Evolutionary conservation across 2,113 vertebrate genomes (phyloP).

Genomic region (Halcyon malimbica): DNA sequence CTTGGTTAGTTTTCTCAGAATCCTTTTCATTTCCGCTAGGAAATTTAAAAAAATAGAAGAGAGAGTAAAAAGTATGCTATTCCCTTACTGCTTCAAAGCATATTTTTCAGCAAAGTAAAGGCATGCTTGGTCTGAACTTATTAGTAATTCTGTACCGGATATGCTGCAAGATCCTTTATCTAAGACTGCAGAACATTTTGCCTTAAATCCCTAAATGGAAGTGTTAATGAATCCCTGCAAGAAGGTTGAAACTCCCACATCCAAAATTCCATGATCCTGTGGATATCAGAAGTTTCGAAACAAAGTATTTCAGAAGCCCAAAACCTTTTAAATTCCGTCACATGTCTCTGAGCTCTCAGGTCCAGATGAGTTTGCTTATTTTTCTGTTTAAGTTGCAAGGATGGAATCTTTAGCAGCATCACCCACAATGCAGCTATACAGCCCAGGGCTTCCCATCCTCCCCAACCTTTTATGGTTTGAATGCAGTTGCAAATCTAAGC

Average conservation of each 20-base stretch:
- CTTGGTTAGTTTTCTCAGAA: conserved; percentile 39
- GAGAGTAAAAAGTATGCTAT: conserved; percentile 34
- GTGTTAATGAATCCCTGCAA: conserved; percentile 14
- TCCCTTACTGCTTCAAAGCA: conserved; percentile 63
- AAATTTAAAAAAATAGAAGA: conserved; percentile 60
- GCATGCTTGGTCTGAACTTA: conserved; percentile 31
- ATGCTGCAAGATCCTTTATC: conserved; percentile 36
- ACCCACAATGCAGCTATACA: conserved; percentile 39
- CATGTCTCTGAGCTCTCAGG: neutral
- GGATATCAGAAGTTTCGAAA: neutral
- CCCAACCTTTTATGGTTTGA: neutral
- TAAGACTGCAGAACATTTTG: neutral
- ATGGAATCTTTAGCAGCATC: conserved; percentile 49
- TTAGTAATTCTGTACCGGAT: conserved; percentile 43
- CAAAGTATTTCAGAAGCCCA: neutral
- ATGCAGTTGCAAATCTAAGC: conserved; percentile 34
- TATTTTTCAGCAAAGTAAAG: conserved; percentile 38
- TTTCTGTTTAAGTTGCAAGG: conserved; percentile 4
- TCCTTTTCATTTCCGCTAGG: conserved; percentile 77
- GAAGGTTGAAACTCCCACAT: neutral
- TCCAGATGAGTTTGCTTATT: neutral
- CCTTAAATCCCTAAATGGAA: conserved; percentile 3
- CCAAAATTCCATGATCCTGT: neutral
- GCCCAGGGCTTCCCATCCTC: conserved; percentile 22
- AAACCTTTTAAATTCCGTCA: neutral